phyloP scores from a whole-genome alignment of 2,888 invertebrate species.

The Dusona sp. region DNA sequence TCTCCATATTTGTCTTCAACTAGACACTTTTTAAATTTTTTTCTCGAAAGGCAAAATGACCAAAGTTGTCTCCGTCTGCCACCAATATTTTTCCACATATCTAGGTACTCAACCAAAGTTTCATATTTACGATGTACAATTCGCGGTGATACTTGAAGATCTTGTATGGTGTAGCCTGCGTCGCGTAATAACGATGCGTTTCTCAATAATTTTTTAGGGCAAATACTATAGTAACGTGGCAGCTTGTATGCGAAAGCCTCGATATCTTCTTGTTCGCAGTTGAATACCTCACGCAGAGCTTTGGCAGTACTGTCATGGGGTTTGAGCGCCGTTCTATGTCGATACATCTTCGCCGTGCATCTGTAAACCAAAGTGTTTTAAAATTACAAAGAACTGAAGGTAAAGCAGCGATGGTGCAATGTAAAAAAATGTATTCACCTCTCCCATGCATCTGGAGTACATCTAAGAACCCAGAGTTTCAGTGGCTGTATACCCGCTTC shows the following conservation, averaged over 20 bases:
- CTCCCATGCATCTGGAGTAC: background rate
- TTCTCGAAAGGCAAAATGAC: background rate
- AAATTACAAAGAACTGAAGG: background rate
- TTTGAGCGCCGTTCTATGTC: background rate
- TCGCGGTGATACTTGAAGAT: slow-evolving; percentile 27
- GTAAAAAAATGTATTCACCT: slow-evolving; percentile 27
- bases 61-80: background rate
- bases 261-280: slow-evolving; percentile 32
- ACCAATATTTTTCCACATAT: background rate
- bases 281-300: slow-evolving; percentile 38
- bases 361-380: slow-evolving; percentile 17
- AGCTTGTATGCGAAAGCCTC: background rate
- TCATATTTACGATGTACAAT: slow-evolving; percentile 7
- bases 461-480: slow-evolving; percentile 66
- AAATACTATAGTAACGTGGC: background rate
- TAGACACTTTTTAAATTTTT: background rate
- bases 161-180: slow-evolving; percentile 59
- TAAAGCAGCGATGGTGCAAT: background rate
- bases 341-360: slow-evolving; percentile 49
- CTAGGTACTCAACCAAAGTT: slow-evolving; percentile 3
- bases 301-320: background rate
- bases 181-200: background rate
- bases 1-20: background rate
- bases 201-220: slow-evolving; percentile 1
- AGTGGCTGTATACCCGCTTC: slow-evolving; percentile 6